Conservation (phyloP, 1,140 invertebrate species). For the Pogonus chalceus region DNA sequence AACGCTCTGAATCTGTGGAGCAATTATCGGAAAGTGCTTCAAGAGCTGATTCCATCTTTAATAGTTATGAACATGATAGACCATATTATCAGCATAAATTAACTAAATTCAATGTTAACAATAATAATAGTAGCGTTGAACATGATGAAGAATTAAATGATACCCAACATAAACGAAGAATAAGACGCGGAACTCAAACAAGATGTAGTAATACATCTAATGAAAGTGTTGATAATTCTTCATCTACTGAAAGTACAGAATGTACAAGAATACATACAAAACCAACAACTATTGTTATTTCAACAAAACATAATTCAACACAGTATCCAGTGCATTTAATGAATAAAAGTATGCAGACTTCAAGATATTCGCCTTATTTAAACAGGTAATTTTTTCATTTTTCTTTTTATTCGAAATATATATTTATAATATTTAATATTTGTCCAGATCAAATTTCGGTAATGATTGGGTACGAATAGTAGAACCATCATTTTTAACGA, state of each 20-base stretch:
- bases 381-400: too few relatives aligned
- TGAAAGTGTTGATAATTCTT: constrained; percentile 24
- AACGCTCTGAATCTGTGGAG: constrained; percentile 37
- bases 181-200: constrained; percentile 18
- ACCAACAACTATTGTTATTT: constrained; percentile 32
- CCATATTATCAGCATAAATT: constrained; percentile 22
- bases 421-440: too few relatives aligned
- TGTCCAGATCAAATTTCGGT: constrained; percentile 22
- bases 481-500: constrained; percentile 53
- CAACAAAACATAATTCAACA: constrained; percentile 41
- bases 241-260: constrained; percentile 38
- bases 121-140: constrained; percentile 35
- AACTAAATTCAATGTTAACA: constrained; percentile 39
- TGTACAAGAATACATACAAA: constrained; percentile 36
- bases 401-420: too few relatives aligned
- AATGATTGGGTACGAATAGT: constrained; percentile 43
- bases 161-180: constrained; percentile 29
- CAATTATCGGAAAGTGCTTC: constrained; percentile 39
- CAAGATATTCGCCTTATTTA: too few relatives aligned
- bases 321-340: constrained; percentile 48
- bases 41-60: constrained; percentile 27
- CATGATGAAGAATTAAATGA: constrained; percentile 18
- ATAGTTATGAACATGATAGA: constrained; percentile 19
- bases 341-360: constrained; percentile 65
- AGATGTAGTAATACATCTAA: not conserved